Evolutionary conservation across 2,113 vertebrate genomes (phyloP).

Genomic region (Paedocypris sp.): DNA sequence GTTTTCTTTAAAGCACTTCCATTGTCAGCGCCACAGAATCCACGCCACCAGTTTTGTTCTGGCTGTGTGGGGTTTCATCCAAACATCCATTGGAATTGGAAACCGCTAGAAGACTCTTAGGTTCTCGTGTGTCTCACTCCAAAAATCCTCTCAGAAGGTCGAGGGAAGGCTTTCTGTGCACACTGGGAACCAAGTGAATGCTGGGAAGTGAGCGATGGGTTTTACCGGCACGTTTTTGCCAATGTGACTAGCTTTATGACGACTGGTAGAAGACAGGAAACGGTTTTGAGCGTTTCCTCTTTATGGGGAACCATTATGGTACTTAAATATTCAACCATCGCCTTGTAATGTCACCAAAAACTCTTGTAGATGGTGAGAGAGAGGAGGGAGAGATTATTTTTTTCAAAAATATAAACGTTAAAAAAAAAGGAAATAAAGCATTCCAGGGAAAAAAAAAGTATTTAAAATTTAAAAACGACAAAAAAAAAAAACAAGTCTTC

Average conservation of each 20-base stretch:
- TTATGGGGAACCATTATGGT: neutral
- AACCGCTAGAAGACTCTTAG: neutral
- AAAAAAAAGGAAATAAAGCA: conserved; percentile 44
- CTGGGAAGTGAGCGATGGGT: neutral
- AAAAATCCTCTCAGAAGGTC: neutral
- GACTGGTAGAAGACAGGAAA: conserved; percentile 9
- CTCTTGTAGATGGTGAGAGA: conserved; percentile 6
- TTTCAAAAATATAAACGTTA: neutral
- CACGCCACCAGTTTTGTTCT: too few species aligned
- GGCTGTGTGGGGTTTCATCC: neutral
- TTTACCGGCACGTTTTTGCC: conserved; percentile 23
- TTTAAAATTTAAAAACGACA: conserved; percentile 30
- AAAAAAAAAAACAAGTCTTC: conserved; percentile 47
- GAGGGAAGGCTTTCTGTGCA: neutral
- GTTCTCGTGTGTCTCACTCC: neutral
- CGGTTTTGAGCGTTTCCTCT: conserved; percentile 36
- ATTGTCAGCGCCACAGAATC: too few species aligned
- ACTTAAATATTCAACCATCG: neutral
- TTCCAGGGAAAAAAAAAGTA: conserved; percentile 55
- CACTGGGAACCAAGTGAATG: neutral
- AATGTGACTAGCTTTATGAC: neutral
- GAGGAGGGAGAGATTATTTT: conserved; percentile 3
- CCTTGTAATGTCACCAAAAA: conserved; percentile 17
- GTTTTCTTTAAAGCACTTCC: too few species aligned
- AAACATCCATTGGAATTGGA: neutral